Conservation (phyloP, 2,888 invertebrate species). For the Choreutis nemorana region DNA sequence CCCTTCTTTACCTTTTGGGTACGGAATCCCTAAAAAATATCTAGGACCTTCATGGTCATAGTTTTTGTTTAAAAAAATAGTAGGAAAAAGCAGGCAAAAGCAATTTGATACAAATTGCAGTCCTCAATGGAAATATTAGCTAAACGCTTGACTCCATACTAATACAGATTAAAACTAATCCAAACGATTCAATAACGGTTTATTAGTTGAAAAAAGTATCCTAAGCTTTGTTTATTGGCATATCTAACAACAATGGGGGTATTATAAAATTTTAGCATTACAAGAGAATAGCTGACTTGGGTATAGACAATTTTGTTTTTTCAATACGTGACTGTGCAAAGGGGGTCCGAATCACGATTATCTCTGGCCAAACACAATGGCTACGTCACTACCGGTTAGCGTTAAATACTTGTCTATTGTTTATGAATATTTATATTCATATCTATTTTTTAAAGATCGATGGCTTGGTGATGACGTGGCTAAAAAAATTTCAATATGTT, state of each 20-base stretch:
- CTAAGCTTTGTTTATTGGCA: constrained; percentile 51
- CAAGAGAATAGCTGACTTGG: constrained; percentile 21
- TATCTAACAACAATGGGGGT: constrained; percentile 18
- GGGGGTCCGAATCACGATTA: constrained; percentile 15
- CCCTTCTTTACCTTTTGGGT: too few species aligned
- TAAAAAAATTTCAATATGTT: not conserved
- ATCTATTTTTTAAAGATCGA: not conserved
- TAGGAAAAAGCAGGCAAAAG: too few species aligned
- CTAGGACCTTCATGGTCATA: too few species aligned
- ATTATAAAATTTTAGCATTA: constrained; percentile 21
- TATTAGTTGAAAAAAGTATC: constrained; percentile 15
- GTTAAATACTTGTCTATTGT: too few species aligned
- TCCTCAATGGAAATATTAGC: constrained; percentile 17
- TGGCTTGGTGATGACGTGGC: not conserved
- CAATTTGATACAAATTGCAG: too few species aligned
- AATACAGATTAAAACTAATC: constrained; percentile 22
- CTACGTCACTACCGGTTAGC: not conserved
- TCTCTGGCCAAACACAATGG: constrained; percentile 14
- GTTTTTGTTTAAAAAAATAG: too few species aligned
- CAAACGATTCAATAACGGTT: constrained; percentile 32
- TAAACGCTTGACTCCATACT: constrained; percentile 18
- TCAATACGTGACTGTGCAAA: constrained; percentile 35
- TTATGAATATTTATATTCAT: too few species aligned
- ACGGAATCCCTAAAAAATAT: too few species aligned
- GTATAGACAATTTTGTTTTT: constrained; percentile 15